phyloP scores from a whole-genome alignment of 2,113 vertebrate species.

The Henicopernis longicauda region DNA sequence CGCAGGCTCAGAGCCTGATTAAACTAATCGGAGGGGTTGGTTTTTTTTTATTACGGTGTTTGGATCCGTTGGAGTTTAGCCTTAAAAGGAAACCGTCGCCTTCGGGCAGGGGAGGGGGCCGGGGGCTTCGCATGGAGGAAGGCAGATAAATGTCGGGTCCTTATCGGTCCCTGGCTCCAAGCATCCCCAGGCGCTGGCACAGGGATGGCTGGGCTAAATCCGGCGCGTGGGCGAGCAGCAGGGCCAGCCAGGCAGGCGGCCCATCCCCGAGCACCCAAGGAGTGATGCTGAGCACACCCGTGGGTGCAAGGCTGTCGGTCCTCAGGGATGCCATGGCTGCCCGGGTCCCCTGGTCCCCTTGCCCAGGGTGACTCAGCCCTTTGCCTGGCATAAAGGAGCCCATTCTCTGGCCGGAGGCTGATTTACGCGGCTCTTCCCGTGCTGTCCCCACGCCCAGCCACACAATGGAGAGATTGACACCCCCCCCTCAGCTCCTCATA shows the following conservation, averaged over 20 bases:
- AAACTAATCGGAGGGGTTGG: background rate
- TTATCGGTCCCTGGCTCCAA: background rate
- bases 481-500: background rate
- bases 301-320: background rate
- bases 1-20: background rate
- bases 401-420: background rate
- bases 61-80: background rate
- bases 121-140: background rate
- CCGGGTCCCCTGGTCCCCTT: background rate
- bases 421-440: background rate
- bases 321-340: background rate
- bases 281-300: background rate
- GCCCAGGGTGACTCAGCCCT: slow-evolving; percentile 2
- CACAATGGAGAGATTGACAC: background rate
- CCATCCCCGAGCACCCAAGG: background rate
- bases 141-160: background rate
- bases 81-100: slow-evolving; percentile 45
- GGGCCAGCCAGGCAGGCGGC: background rate
- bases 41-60: background rate
- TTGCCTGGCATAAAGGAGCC: background rate
- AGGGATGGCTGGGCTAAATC: background rate
- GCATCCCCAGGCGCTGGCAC: background rate
- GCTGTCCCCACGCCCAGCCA: background rate
- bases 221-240: background rate
- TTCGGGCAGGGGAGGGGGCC: background rate